These are phyloP conservation scores for Bombus affinis DNA, from an alignment of 1,140 invertebrate genomes.

Conservation along the genomic window DNA sequence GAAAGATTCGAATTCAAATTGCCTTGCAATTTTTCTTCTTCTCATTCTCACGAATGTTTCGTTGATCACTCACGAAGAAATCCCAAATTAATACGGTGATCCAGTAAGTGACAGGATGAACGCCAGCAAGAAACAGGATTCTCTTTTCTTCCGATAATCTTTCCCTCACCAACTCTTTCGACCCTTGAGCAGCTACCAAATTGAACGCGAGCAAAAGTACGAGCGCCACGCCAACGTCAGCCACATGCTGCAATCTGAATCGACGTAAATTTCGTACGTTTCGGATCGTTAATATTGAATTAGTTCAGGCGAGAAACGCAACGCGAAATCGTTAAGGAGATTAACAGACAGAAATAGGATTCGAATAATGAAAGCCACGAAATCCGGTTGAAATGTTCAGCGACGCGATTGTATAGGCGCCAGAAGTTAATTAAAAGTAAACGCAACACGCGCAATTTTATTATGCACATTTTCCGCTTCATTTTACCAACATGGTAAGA, in stretches of 20 bases:
- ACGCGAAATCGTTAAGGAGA: conserved; percentile 11
- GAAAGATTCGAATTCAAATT: conserved; percentile 17
- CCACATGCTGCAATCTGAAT: conserved; percentile 85
- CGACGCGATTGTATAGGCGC: not conserved
- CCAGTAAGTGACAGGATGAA: conserved; percentile 85
- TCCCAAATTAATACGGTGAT: conserved; percentile 85
- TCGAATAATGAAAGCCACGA: conserved; percentile 3
- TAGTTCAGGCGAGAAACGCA: not conserved
- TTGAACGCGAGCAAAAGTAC: conserved; percentile 85
- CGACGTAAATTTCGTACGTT: not conserved
- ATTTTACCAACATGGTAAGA: not conserved
- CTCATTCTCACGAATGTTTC: not conserved
- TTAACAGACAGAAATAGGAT: conserved; percentile 26
- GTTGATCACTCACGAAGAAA: conserved; percentile 80
- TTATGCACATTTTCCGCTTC: not conserved
- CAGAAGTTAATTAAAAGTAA: conserved; percentile 67
- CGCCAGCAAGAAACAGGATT: conserved; percentile 85
- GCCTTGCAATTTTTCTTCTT: too few relatives aligned
- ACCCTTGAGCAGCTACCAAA: conserved; percentile 84
- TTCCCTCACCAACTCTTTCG: conserved; percentile 84
- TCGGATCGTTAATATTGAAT: conserved; percentile 26
- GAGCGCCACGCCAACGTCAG: conserved; percentile 86
- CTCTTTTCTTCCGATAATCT: conserved; percentile 84
- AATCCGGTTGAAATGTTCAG: conserved; percentile 10
- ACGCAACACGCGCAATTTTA: conserved; percentile 37